Base-by-base conservation (phyloP, 2,797 vertebrate genomes). In the Catamblyrhynchus diadema region DNA sequence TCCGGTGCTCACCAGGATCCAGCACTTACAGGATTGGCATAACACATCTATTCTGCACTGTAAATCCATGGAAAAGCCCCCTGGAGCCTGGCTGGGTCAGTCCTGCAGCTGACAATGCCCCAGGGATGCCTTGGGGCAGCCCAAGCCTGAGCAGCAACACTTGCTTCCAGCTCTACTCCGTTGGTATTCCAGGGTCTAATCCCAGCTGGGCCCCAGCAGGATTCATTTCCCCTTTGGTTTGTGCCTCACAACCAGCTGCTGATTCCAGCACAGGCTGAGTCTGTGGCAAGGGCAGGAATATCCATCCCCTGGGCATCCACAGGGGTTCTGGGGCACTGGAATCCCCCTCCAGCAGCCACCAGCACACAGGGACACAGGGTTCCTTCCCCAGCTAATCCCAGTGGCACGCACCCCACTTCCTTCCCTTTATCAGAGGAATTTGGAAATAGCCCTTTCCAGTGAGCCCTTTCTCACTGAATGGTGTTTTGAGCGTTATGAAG, bases 401-500 rank as follows among this genome's bases (percentile, higher is more conserved):
- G 16, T 6, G 32, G 23, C 42, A 48, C 0, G 0, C 30, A 5
- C 10, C 13, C 23, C 35, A 5, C 17, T 30, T 19, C 35, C 56
- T 50, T 39, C 57, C 44, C 44, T 64, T 32, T 6, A 27, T 10
- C 30, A 65, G 14, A 65, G 39, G 21, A 41, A 47, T 35, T 32
- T 20, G 33, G 30, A 59, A 65, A 42, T 0, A 24, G 27, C 7
- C 4, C 8, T 35, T 51, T 32, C 57, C 19, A 33, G 9, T 3
- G 18, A 44, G n/a, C 1, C 9, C 28, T 30, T 45, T 61, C 57
- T 23, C n/a, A 5, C 9, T 6, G 39, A 35, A 41, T 3, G 24
- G 28, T n/a, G n/a, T 4, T 62, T 22, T 13, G 37, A 56, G 35
- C 3, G 11, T 12, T 15, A 18, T 0, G 5, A 56, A 56, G 8